phyloP scores from a whole-genome alignment of 2,797 vertebrate species.

The Avahi laniger region DNA sequence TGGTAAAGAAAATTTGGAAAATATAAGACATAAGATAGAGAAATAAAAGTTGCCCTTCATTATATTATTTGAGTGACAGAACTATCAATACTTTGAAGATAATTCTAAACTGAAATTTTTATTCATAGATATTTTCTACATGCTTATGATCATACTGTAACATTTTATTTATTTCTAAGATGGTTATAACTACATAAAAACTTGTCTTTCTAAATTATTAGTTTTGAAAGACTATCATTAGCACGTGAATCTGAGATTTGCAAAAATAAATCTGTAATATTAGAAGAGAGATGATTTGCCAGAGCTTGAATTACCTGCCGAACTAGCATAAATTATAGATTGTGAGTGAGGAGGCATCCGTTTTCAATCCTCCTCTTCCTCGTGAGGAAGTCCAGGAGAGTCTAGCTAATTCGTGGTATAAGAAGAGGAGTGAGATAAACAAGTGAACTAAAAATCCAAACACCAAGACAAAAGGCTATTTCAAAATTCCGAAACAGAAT shows the following conservation, averaged over 20 bases:
- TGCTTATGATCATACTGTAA: not conserved
- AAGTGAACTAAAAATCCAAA: not conserved
- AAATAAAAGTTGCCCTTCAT: not conserved
- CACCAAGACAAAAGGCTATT: not conserved
- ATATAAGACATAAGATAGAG: not conserved
- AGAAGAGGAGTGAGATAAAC: not conserved
- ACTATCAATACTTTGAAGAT: not conserved
- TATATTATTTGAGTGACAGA: not conserved
- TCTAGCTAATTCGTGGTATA: slow-evolving; percentile 15
- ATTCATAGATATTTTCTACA: not conserved
- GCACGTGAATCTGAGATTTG: slow-evolving; percentile 65
- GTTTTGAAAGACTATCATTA: slow-evolving; percentile 75
- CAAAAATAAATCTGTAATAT: slow-evolving; percentile 61
- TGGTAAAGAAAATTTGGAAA: not conserved
- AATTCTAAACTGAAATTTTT: not conserved
- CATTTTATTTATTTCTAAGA: not conserved
- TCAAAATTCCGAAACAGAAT: not conserved
- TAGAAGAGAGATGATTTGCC: slow-evolving; percentile 70
- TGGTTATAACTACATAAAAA: slow-evolving; percentile 26
- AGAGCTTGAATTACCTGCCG: slow-evolving; percentile 61
- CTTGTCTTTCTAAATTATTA: slow-evolving; percentile 64
- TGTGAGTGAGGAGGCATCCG: slow-evolving; percentile 37
- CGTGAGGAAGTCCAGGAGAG: not conserved
- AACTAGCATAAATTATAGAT: slow-evolving; percentile 65
- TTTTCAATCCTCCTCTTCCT: slow-evolving; percentile 20